Base-by-base conservation (phyloP, 2,113 vertebrate genomes). In the Osmerus eperlanus region DNA sequence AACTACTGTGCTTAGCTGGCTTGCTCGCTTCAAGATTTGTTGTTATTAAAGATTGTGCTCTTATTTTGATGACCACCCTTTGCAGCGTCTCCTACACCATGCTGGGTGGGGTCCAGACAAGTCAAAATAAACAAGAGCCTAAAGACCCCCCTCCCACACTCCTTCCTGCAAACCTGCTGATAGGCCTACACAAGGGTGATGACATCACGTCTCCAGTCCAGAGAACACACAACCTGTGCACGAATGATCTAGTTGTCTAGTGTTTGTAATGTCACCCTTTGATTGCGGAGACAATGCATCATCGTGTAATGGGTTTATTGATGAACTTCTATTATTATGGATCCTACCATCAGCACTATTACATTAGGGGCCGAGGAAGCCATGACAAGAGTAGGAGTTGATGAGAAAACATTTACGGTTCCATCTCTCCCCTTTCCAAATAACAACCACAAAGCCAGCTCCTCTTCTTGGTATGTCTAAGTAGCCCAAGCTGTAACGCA, bases 21-120 rank as follows among this genome's bases (percentile, higher is more conserved):
- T 80, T 7, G 41, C 41, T 81, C 85, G 4, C 29, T 78, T 71
- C 70, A 81, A 81, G 86, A 88, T 85, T 82, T 87, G 83, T 81
- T 90, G 89, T 91, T 88, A 89, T 89, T 91, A 89, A 47, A 84
- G 82, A 82, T 79, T 67, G 56, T 69, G 76, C 73, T 78, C 86
- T 86, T 85, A 85, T 96, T 89, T 96, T 95, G 82, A 93, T 84
- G 72, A 90, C 94, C 84, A 94, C 93, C 0, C 56, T 94, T 77
- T 82, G 82, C 0, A 86, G 90, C 0, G 91, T 92, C 75, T 93
- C 94, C 78, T 92, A 93, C 81, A 93, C 94, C 85, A 92, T 89
- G 90, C 79, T 92, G 0, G 92, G 93, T 59, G 91, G 93, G 75
- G 91, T 93, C 86, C 83, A 79, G 74, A 59, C 81, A 81, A 36